Evolutionary conservation across 2,113 vertebrate species (phyloP), one percentile per base, ranked within the genome.

Genomic region (Malurus alboscapulatus): DNA sequence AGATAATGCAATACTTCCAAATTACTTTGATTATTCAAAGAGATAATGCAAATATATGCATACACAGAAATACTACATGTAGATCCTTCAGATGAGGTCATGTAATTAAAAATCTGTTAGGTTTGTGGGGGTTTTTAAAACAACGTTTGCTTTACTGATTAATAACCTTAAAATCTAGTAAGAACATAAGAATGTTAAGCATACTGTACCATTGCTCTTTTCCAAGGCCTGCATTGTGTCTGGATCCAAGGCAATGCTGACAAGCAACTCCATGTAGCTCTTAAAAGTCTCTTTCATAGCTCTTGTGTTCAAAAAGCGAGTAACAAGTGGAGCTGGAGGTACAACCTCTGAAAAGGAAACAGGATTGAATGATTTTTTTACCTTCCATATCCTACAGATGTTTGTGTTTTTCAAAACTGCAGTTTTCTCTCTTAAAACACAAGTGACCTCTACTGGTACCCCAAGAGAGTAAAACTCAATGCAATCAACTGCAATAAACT

Each of bases 241-340:
- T 76, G 99, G 98, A 34, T 99, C 98, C 96, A 99, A 96, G 83
- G 98, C 98, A 82, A 99, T 96, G 90, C 99, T 98, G 95, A 99
- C 98, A 58, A 99, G 99, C 91, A 99, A 97, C 93, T 99, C 99
- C 97, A 99, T 98, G 69, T 99, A 99, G 97, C 98, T 99, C 97
- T 97, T 99, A 94, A 99, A 99, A 30, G 99, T 99, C 82, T 99
- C 99, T 95, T 99, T 99, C 99, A 99, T 99, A 71, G 98, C 99
- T 96, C 99, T 98, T 54, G 99, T 99, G 95, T 99, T 99, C 91
- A 99, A 98, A 95, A 99, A 98, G 14, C 99, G 98, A 67, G 98
- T 97, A 67, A 98, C 97, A 84, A 99, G 98, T 1, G 98, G 98
- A 86, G 98, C 97, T 30, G 98, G 96, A 84, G 98, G 98, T 75